Evolutionary conservation across 2,888 invertebrate species (phyloP).

Genomic region (Mimumesa dahlbomi): DNA sequence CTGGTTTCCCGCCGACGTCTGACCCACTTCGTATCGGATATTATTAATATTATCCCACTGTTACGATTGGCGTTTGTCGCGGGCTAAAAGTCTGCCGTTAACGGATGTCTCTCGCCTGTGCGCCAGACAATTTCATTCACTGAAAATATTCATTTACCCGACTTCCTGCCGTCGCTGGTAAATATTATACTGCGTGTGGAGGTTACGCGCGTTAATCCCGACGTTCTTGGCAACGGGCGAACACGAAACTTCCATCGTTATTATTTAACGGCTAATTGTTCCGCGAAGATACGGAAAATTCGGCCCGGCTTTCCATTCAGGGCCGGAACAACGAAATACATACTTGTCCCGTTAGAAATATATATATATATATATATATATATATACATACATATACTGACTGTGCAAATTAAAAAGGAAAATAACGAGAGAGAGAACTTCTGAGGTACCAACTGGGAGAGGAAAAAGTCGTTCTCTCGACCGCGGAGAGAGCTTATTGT

Average conservation of each 20-base stretch:
- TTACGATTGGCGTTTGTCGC: not conserved
- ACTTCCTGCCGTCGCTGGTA: slow-evolving; percentile 51
- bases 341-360: too few relatives aligned
- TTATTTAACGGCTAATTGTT: slow-evolving; percentile 29
- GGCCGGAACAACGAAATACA: too few relatives aligned
- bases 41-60: not conserved
- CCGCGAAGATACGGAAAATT: slow-evolving; percentile 3
- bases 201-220: slow-evolving; percentile 44
- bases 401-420: too few relatives aligned
- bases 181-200: slow-evolving; percentile 40
- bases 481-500: slow-evolving; percentile 20
- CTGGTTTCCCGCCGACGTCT: not conserved
- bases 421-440: not conserved
- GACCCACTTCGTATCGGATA: slow-evolving; percentile 12
- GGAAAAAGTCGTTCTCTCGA: not conserved
- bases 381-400: too few relatives aligned
- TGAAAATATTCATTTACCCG: slow-evolving; percentile 49
- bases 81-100: slow-evolving; percentile 15
- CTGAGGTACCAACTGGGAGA: not conserved
- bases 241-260: slow-evolving; percentile 7
- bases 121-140: slow-evolving; percentile 49
- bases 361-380: too few relatives aligned
- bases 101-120: slow-evolving; percentile 14
- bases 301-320: too few relatives aligned
- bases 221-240: slow-evolving; percentile 10